Base-by-base conservation (phyloP, 2,113 vertebrate genomes). In the Procavia capensis region DNA sequence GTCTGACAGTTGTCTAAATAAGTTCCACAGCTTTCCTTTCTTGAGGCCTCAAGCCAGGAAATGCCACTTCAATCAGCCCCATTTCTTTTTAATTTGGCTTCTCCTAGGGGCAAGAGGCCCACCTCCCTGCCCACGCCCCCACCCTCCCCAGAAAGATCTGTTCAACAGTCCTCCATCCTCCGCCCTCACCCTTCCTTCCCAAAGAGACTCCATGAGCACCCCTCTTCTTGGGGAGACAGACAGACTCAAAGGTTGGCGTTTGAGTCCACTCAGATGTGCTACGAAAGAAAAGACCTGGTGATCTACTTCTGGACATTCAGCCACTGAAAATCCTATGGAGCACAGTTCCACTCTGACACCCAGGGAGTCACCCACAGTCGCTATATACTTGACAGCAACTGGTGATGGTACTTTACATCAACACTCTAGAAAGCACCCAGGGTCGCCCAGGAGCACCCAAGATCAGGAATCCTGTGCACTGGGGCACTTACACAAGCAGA, bases 11-110 rank as follows among this genome's bases (percentile, higher is more conserved):
- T 90, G 66, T 92, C 93, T 87, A 80, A 83, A 83, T 78, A 92
- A 39, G 90, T 80, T 80, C 88, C 43, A 72, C 14, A 47, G 66
- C 43, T 43, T 72, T 27, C 92, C 88, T 57, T 36, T 70, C 57
- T 66, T 36, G 36, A 59, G 83, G 79, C 31, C 93, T 59, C 66
- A 47, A 61, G 79, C 57, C 91, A 41, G 96, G 88, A 96, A 96
- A 90, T 68, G 72, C 78, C 79, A 47, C 66, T 25, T 43, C 1
- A 4, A 16, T 50, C 16, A 22, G 31, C 25, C 29, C 27, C 19
- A 0, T 1, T 75, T 78, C 86, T 70, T 88, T 79, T 93, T 27
- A 75, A 59, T 74, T 79, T 79, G 59, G 61, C 20, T 88, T 66
- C 47, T 45, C 82, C 59, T 24, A 14, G 29, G 43, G 36, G 16